A percentile compares a stretch with the other conserved stretches of the same genome.
phyloP scores from a whole-genome alignment of 2,113 vertebrate species.

The Bungarus multicinctus region DNA sequence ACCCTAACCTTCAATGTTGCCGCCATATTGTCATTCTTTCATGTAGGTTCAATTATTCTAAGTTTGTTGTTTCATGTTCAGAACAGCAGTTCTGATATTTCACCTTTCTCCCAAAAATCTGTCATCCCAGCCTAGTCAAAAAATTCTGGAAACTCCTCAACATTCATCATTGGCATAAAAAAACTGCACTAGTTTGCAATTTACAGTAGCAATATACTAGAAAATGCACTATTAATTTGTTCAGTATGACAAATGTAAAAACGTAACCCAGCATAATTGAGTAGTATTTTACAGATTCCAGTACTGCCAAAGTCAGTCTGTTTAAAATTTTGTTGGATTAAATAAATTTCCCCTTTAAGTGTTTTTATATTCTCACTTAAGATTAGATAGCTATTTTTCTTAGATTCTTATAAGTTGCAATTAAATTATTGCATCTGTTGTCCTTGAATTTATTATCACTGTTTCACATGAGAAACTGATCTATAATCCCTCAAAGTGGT shows the following conservation, averaged over 20 bases:
- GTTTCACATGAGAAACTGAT: neutral
- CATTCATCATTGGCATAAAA: neutral
- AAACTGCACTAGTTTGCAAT: neutral
- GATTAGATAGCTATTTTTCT: neutral
- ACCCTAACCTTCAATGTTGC: neutral
- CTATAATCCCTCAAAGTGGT: neutral
- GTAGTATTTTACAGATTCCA: neutral
- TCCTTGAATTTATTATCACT: neutral
- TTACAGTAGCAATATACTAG: neutral
- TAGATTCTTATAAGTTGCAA: neutral
- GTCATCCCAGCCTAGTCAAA: neutral
- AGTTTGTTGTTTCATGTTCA: neutral
- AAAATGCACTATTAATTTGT: neutral
- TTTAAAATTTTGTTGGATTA: neutral
- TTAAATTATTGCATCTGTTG: neutral
- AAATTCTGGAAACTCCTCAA: neutral
- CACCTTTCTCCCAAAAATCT: neutral
- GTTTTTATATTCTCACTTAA: neutral
- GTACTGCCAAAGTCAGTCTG: neutral
- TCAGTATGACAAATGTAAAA: neutral
- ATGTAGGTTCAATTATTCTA: neutral
- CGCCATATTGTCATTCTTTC: neutral
- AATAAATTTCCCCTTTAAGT: neutral
- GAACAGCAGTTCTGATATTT: neutral
- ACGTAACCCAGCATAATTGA: neutral